Evolutionary conservation across 1,140 invertebrate species (phyloP), one percentile per base, ranked within the genome.

Genomic region (Cecropterus lyciades): DNA sequence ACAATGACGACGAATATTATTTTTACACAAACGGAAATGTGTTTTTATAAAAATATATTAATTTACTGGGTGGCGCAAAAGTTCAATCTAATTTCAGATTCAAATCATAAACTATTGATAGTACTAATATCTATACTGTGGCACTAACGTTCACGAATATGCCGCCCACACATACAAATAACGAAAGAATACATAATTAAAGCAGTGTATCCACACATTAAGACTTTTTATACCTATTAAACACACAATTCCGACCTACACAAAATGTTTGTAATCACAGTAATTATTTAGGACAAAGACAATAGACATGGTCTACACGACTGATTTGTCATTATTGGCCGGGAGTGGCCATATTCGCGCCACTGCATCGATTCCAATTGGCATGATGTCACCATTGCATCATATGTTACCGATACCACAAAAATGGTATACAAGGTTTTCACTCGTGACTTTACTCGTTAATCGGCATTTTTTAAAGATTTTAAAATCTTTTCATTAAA

Each of bases 251-350:
- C 24, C 51, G 30, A 53, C 30, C 30, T 14, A 43, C 40, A 14
- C 51, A 53, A 45, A 51, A 49, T 65, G 60, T 52, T 67, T 57
- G 14, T 74, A 69, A 75, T 71, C 60, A 69, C 57, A 59, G 73
- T 71, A 83, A 85, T 83, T 83, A 85, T 77, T 76, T 62, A 62
- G 27, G 8, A 67, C 57, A 46, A 65, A 82, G 77, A 85, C 82
- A 85, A 85, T 85, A 65, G 77, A 53, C 62, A 16, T 59, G 56
- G 43, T 53, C 69, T 46, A 64, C 52, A 67, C n/a, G n/a, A n/a
- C n/a, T 76, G 75, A 69, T 67, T 75, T 17, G 64, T 77, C 72
- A 66, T 72, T 77, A 75, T 75, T 76, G 59, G 20, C n/a, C 46
- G 73, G 82, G 81, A 79, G 77, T 63, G 78, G 78, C 67, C 64